Base-by-base conservation (phyloP, 2,113 vertebrate genomes). In the Amphiprion percula region DNA sequence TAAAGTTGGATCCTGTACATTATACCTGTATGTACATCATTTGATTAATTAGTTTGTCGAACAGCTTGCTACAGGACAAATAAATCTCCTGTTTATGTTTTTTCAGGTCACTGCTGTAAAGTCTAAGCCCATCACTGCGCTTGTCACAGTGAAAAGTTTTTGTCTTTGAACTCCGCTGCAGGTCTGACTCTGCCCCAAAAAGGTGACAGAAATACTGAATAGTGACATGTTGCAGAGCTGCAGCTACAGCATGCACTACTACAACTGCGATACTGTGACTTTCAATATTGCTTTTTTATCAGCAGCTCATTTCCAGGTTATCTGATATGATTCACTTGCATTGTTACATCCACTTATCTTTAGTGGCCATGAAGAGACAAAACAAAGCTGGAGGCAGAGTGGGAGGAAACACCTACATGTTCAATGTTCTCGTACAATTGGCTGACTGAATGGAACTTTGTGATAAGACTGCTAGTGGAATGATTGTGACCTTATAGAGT, bases 381-480 rank as follows among this genome's bases (percentile, higher is more conserved):
- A 68, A 80, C 69, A 76, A 69, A 63, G 64, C 21, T 41, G 14
- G 47, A 55, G 39, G 50, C 39, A n/a, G 17, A 37, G 56, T 49
- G 56, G 50, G 56, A 75, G 65, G 79, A 58, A 64, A 65, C 28
- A 23, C 55, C 26, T 19, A 21, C 15, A 59, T 2, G 19, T 44
- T 70, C 24, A 39, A 26, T 59, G 21, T 46, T 15, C 10, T 60
- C 52, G 41, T 53, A 50, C 26, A 54, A 5, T 8, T 50, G 9
- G 23, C 21, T 44, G 41, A 21, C 7, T 58, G 58, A 52, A 63
- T 63, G 39, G 11, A 41, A 21, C 26, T 9, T 15, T 39, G 39
- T 68, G 64, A 68, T 68, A 69, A 79, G 49, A 30, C 9, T 60
- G 30, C 1, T n/a, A 16, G 28, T 23, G n/a, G 21, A 73, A 10